Base-by-base conservation (phyloP, 2,113 vertebrate genomes). In the Argyrosomus japonicus region DNA sequence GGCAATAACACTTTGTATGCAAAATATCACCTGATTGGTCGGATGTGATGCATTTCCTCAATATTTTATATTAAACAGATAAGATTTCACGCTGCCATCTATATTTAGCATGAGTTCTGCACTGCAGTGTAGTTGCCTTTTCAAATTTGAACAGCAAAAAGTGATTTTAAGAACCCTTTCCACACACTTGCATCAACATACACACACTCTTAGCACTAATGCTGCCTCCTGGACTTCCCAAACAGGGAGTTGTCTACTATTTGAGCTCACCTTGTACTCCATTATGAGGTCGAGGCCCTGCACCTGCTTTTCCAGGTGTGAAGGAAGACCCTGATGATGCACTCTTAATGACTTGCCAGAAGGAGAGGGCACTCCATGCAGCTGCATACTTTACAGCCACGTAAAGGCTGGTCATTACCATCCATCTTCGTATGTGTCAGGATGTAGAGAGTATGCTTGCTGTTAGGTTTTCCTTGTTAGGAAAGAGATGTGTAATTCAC, bases 301-400 rank as follows among this genome's bases (percentile, higher is more conserved):
- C 94, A 94, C 89, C 92, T 95, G 93, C 88, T 92, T 85, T 60
- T 86, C 88, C 93, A 94, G 91, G 92, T 94, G 93, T 91, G 87
- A 71, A 80, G 65, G 75, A 81, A 91, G 83, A 85, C 84, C 87
- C 86, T 60, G 69, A 84, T 90, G 86, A 91, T 90, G 88, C 85
- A 80, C 79, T 89, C 75, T 53, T 92, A 93, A 94, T 92, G 91
- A 91, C 86, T 88, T 90, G 89, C 83, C 89, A 91, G 83, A 86
- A 85, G 83, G 79, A 84, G 86, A 88, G 84, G 88, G 82, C 87
- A 70, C 56, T 79, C 62, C 86, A 87, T 84, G 84, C 89, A 91
- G 87, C 90, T 92, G 84, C 81, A 74, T 63, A 77, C 60, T 82
- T 91, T 74, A 84, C 78, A 84, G 75, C 29, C 72, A 64, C 10